These are phyloP conservation scores for Ramphastos sulfuratus DNA, from an alignment of 2,113 vertebrate species.

Conservation along the genomic window DNA sequence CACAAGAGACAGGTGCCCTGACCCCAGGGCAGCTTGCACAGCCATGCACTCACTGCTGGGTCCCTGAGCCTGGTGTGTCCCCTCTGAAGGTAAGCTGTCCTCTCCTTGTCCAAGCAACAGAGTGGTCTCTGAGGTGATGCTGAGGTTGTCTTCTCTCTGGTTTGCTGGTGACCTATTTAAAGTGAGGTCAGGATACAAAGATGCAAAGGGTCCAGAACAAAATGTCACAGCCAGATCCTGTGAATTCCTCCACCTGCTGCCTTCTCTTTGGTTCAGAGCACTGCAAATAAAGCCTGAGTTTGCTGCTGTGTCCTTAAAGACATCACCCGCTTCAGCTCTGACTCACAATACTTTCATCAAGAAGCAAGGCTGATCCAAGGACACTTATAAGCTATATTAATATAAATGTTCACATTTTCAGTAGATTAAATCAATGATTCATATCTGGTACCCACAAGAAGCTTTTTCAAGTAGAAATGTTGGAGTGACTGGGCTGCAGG, in stretches of 20 bases:
- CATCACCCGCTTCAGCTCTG: neutral
- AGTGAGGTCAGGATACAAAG: neutral
- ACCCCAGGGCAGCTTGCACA: neutral
- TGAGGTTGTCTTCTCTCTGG: neutral
- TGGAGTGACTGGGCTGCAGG: neutral
- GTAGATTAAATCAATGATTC: neutral
- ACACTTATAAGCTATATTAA: neutral
- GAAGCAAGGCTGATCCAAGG: neutral
- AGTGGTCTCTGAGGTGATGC: neutral
- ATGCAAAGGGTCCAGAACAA: neutral
- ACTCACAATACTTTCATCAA: neutral
- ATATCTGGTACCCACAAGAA: neutral
- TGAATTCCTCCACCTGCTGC: neutral
- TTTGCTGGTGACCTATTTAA: neutral
- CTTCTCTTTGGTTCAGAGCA: neutral
- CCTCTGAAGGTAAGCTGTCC: neutral
- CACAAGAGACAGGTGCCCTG: accelerated
- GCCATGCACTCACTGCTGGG: neutral
- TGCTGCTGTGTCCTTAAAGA: neutral
- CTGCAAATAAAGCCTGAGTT: neutral
- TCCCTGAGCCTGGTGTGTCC: neutral
- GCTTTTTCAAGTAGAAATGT: neutral
- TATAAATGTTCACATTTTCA: neutral
- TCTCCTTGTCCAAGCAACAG: neutral
- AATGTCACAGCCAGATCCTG: neutral